phyloP scores from a whole-genome alignment of 1,140 invertebrate species.

The Thrips palmi region DNA sequence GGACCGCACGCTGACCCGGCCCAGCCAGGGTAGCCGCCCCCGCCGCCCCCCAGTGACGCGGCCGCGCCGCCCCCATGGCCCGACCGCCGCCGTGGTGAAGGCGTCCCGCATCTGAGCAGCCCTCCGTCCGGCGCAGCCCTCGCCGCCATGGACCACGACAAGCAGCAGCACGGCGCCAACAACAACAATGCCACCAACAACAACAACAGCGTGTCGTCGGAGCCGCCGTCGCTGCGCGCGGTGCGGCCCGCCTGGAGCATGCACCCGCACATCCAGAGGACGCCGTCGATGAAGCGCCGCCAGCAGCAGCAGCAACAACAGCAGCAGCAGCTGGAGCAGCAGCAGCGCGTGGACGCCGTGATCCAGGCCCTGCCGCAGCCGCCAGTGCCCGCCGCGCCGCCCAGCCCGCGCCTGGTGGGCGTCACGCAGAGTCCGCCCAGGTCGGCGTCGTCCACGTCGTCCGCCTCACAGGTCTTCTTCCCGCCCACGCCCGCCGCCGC shows the following conservation, averaged over 20 bases:
- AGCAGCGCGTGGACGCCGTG: slow-evolving; percentile 21
- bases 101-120: too few species aligned
- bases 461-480: slow-evolving; percentile 3
- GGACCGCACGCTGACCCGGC: too few species aligned
- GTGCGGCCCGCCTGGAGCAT: slow-evolving; percentile 3
- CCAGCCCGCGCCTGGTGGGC: slow-evolving; percentile 13
- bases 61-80: too few species aligned
- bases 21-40: too few species aligned
- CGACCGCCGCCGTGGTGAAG: too few species aligned
- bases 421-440: slow-evolving; percentile 16
- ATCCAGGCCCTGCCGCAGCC: slow-evolving; percentile 19
- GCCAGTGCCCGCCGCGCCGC: slow-evolving; percentile 16
- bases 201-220: not conserved
- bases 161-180: too few species aligned
- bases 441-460: slow-evolving; percentile 13
- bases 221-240: slow-evolving; percentile 6
- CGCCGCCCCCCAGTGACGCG: too few species aligned
- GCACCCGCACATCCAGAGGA: slow-evolving; percentile 1
- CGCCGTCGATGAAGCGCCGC: slow-evolving; percentile 21
- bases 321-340: too few species aligned
- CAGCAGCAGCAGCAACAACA: too few species aligned
- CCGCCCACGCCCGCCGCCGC: not conserved
- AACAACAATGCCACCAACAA: too few species aligned
- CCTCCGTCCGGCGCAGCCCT: too few species aligned
- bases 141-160: too few species aligned